These are phyloP conservation scores for Drosophila athabasca DNA, from an alignment of 1,140 invertebrate species.

Conservation along the genomic window DNA sequence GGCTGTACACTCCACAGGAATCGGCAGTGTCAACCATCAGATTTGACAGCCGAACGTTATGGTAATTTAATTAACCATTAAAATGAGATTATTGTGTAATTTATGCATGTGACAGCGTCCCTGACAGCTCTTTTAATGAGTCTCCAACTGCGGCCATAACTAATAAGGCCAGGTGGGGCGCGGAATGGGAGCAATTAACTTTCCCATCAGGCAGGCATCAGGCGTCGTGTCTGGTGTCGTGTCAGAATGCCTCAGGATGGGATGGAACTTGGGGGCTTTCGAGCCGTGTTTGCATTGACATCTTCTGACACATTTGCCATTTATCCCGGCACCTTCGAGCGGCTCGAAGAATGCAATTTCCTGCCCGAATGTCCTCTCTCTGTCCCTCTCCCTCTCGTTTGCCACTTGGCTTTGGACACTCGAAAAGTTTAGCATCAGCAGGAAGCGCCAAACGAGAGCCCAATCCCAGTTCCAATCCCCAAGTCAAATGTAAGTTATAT, in stretches of 20 bases:
- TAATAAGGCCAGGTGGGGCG: constrained; percentile 16
- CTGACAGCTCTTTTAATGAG: constrained; percentile 55
- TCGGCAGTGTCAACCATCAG: constrained; percentile 15
- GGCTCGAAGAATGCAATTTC: constrained; percentile 69
- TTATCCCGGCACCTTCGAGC: constrained; percentile 20
- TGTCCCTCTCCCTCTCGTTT: neutral
- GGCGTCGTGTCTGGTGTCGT: no score
- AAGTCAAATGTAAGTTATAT: constrained; percentile 50
- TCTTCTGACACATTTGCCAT: constrained; percentile 50
- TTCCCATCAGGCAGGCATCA: constrained; percentile 20
- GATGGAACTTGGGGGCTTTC: neutral
- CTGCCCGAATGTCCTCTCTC: constrained; percentile 41
- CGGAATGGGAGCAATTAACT: constrained; percentile 47
- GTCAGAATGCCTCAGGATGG: no score
- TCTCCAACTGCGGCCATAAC: constrained; percentile 42
- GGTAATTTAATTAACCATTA: constrained; percentile 77
- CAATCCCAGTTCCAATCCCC: constrained; percentile 2
- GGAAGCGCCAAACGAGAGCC: constrained; percentile 5
- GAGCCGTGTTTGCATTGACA: constrained; percentile 5
- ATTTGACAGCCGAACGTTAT: constrained; percentile 54
- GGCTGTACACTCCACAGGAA: neutral
- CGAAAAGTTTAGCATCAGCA: constrained; percentile 43
- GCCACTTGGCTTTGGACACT: constrained; percentile 31
- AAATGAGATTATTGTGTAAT: constrained; percentile 72
- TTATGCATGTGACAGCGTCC: constrained; percentile 63